These are phyloP conservation scores for Tetrao urogallus DNA, from an alignment of 2,113 vertebrate genomes.

Conservation along the genomic window DNA sequence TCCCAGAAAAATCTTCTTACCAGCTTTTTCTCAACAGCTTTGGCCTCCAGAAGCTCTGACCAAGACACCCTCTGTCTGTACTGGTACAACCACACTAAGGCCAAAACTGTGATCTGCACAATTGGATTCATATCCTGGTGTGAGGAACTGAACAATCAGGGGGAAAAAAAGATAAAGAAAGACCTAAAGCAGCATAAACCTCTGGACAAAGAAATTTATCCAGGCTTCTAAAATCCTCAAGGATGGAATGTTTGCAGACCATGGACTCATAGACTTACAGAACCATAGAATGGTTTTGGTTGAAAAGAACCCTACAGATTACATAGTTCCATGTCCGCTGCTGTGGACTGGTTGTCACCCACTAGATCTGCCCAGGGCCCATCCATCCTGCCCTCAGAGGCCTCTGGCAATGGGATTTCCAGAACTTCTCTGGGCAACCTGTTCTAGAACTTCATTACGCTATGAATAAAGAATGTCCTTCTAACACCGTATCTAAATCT, in stretches of 20 bases:
- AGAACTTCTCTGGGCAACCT: too few relatives aligned
- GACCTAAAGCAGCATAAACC: background rate
- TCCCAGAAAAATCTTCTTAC: background rate
- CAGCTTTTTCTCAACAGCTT: background rate
- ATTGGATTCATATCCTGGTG: background rate
- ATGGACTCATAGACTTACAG: too few relatives aligned
- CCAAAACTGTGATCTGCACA: background rate
- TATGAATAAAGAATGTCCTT: too few relatives aligned
- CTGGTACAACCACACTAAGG: background rate
- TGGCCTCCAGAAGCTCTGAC: background rate
- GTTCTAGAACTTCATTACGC: too few relatives aligned
- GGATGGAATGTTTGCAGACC: background rate
- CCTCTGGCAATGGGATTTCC: too few relatives aligned
- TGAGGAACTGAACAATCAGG: background rate
- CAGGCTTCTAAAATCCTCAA: background rate
- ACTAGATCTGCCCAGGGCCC: too few relatives aligned
- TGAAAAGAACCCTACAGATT: too few relatives aligned
- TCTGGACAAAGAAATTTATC: background rate
- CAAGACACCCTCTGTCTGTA: conserved; percentile 9
- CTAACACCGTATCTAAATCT: too few relatives aligned
- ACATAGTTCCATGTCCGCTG: too few relatives aligned
- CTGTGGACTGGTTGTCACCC: too few relatives aligned
- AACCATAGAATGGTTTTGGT: too few relatives aligned
- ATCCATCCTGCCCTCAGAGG: too few relatives aligned
- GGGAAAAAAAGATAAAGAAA: background rate